These are phyloP conservation scores for Sebastes cheni DNA, from an alignment of 2,797 vertebrate genomes.

Conservation along the genomic window DNA sequence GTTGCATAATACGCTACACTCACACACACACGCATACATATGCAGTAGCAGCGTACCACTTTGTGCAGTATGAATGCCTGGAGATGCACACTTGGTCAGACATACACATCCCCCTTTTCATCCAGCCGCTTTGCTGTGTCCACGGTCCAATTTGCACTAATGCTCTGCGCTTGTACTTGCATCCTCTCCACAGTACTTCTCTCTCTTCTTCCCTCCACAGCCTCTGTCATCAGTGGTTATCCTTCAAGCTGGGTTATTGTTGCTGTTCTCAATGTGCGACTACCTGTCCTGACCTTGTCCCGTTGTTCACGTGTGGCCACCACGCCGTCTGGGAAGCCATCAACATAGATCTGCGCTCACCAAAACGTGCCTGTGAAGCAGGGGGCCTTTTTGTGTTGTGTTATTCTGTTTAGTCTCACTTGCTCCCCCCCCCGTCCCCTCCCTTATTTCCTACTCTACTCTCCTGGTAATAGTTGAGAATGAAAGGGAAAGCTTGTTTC, in stretches of 20 bases:
- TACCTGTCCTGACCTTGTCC: slow-evolving; percentile 5
- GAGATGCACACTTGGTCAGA: neutral
- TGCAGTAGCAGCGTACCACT: neutral
- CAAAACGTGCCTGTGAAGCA: slow-evolving; percentile 1
- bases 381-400: neutral
- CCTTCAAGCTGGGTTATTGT: slow-evolving; percentile 10
- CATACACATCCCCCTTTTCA: neutral
- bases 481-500: slow-evolving; percentile 50
- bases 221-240: slow-evolving; percentile 17
- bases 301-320: slow-evolving; percentile 17
- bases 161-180: slow-evolving; percentile 27
- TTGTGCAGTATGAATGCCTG: slow-evolving; percentile 1
- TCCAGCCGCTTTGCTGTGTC: neutral
- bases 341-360: neutral
- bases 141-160: slow-evolving; percentile 17
- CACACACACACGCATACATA: neutral
- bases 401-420: slow-evolving; percentile 13
- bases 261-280: neutral
- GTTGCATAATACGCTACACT: slow-evolving; percentile 22
- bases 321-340: slow-evolving; percentile 16
- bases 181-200: slow-evolving; percentile 5
- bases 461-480: slow-evolving; percentile 35
- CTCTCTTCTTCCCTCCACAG: neutral
- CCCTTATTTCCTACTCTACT: slow-evolving; percentile 8
- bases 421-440: neutral